Conservation (phyloP, 2,113 vertebrate genomes). For the Rutilus rutilus region DNA sequence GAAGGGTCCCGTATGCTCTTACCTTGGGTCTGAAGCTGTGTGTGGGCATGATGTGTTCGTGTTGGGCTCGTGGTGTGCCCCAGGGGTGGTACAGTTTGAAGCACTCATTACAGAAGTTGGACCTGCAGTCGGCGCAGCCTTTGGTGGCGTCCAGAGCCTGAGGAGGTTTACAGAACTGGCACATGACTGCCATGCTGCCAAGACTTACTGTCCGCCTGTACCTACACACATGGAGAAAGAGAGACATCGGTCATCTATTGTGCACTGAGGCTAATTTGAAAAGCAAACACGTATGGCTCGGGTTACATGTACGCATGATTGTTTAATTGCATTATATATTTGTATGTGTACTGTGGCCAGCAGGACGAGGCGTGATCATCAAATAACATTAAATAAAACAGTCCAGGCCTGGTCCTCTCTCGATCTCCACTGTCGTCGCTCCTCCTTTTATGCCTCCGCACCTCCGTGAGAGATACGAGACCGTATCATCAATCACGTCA, state of each 20-base stretch:
- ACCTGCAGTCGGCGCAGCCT: slow-evolving; percentile 92
- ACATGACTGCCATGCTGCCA: slow-evolving; percentile 85
- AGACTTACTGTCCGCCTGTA: slow-evolving; percentile 78
- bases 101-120: slow-evolving; percentile 97
- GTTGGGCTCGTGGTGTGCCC: slow-evolving; percentile 95
- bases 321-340: not conserved
- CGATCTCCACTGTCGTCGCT: too few species aligned
- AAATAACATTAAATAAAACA: too few species aligned
- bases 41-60: slow-evolving; percentile 91
- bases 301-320: not conserved
- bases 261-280: not conserved
- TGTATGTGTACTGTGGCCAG: not conserved
- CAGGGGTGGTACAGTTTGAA: slow-evolving; percentile 98
- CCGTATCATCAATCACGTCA: too few species aligned
- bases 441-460: too few species aligned
- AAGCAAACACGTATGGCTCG: not conserved
- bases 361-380: too few species aligned
- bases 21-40: slow-evolving; percentile 96
- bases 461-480: too few species aligned
- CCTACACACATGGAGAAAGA: slow-evolving; percentile 59
- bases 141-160: slow-evolving; percentile 92
- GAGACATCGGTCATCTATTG: not conserved
- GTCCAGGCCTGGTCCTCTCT: too few species aligned
- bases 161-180: slow-evolving; percentile 91
- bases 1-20: slow-evolving; percentile 37